Conservation (phyloP, 2,797 vertebrate genomes). For the Neosilurus hyrtlii region DNA sequence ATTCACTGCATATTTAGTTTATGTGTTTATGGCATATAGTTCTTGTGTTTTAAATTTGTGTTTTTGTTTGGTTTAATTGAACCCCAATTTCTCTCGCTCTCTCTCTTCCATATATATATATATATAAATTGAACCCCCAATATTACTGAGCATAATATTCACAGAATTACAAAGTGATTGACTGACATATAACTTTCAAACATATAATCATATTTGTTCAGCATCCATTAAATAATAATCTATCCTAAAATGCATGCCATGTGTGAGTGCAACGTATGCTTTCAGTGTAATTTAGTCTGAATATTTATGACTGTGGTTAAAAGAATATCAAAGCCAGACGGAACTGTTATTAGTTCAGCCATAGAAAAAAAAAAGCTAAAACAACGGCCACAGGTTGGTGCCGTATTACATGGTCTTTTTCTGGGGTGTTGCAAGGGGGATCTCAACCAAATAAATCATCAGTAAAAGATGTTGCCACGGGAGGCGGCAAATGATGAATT, state of each 20-base stretch:
- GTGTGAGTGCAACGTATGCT: neutral
- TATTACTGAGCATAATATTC: no score
- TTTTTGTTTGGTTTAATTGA: no score
- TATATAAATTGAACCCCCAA: no score
- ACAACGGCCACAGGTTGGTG: conserved; percentile 20
- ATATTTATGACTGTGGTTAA: neutral
- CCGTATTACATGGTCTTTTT: neutral
- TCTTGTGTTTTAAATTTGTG: neutral
- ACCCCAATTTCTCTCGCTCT: no score
- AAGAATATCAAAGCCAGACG: neutral
- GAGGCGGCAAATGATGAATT: conserved; percentile 62
- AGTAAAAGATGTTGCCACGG: conserved; percentile 59
- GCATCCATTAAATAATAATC: neutral
- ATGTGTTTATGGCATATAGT: neutral
- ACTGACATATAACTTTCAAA: neutral
- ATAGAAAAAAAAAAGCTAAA: conserved; percentile 16
- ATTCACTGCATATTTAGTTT: neutral
- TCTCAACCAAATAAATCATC: conserved; percentile 51
- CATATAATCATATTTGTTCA: neutral
- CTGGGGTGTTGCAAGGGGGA: neutral
- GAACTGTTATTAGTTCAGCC: neutral
- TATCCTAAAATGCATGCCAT: neutral
- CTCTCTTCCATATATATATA: no score
- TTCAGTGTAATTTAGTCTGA: neutral
- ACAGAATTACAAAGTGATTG: neutral